Conservation (phyloP, 2,113 vertebrate genomes). For the Calyptomena viridis region DNA sequence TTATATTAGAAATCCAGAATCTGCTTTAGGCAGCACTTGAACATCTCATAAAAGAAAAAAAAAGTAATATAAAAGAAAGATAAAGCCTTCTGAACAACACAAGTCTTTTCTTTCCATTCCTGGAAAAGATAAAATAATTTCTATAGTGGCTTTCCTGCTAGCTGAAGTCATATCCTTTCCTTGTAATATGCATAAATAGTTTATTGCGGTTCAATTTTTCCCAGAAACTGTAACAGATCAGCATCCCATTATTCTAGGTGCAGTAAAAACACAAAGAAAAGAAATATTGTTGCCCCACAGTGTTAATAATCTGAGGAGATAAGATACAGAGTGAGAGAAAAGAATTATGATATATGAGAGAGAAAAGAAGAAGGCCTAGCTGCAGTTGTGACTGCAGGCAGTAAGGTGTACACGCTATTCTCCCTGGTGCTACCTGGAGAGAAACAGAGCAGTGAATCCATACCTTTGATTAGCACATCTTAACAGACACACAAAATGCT, state of each 20-base stretch:
- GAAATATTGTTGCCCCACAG: neutral
- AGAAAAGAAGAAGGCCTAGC: neutral
- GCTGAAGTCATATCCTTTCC: neutral
- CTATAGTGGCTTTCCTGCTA: neutral
- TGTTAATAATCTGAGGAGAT: neutral
- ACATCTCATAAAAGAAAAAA: neutral
- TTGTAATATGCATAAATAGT: neutral
- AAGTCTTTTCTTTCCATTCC: neutral
- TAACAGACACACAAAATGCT: neutral
- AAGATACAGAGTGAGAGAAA: neutral
- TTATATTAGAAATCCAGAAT: slow-evolving; percentile 10
- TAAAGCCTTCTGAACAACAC: neutral
- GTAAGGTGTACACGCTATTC: neutral
- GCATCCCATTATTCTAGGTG: neutral
- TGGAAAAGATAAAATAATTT: neutral
- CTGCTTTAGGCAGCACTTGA: neutral
- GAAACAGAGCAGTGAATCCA: neutral
- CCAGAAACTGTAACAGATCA: neutral
- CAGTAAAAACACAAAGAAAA: neutral
- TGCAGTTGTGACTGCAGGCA: neutral
- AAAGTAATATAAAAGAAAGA: neutral
- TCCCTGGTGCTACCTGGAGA: neutral
- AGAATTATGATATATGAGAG: neutral
- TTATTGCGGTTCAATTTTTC: neutral
- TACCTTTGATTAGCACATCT: neutral